Evolutionary conservation across 2,113 vertebrate genomes (phyloP).

Genomic region (Lates calcarifer): DNA sequence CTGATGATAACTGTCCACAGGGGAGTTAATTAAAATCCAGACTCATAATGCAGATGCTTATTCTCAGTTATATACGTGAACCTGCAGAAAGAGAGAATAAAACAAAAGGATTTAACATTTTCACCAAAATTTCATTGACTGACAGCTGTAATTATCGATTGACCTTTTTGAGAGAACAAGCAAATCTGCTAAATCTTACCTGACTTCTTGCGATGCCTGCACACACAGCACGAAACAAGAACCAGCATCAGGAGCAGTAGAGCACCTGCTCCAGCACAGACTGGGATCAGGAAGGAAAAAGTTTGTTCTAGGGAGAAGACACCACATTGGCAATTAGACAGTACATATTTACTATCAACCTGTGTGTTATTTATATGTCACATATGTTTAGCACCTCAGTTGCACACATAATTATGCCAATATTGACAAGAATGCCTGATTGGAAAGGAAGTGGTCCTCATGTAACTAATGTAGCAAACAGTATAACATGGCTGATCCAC

Average conservation of each 20-base stretch:
- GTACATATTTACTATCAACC: not conserved
- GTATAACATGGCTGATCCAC: not conserved
- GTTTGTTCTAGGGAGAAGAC: conserved; percentile 27
- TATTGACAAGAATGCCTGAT: no score
- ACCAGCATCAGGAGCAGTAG: conserved; percentile 12
- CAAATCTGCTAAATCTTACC: not conserved
- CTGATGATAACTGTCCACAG: not conserved
- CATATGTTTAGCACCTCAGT: not conserved
- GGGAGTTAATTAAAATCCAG: not conserved
- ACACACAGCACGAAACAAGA: conserved; percentile 22
- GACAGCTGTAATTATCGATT: not conserved
- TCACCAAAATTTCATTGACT: not conserved
- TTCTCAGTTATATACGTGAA: not conserved
- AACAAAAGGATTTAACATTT: not conserved
- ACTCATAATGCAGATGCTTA: not conserved
- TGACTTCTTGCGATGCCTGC: not conserved
- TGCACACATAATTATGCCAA: no score
- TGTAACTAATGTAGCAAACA: not conserved
- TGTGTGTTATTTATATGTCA: not conserved
- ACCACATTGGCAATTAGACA: not conserved
- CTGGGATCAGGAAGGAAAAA: not conserved
- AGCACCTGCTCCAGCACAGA: not conserved
- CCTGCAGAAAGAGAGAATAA: conserved; percentile 4
- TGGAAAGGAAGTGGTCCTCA: not conserved
- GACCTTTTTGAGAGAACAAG: not conserved